Conservation (phyloP, 2,888 invertebrate genomes). For the Lepidocyrtoides sp. region DNA sequence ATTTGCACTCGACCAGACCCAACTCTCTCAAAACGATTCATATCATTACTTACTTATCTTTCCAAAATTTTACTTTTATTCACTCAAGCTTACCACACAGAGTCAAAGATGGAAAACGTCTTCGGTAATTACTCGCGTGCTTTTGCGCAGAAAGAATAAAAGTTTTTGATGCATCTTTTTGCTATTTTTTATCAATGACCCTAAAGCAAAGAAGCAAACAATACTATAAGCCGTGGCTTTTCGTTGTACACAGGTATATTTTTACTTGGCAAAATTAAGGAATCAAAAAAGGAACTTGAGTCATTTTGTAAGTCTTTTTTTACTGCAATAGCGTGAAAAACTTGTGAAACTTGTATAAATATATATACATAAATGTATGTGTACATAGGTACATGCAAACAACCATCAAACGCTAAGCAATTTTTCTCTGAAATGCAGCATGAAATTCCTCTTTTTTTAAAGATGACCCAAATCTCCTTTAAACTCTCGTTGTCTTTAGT, state of each 20-base stretch:
- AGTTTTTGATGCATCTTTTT: constrained; percentile 20
- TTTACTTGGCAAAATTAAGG: constrained; percentile 35
- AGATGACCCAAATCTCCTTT: constrained; percentile 70
- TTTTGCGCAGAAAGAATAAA: not conserved
- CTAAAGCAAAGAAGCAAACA: constrained; percentile 9
- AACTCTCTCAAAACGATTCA: not conserved
- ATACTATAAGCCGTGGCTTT: too few species aligned
- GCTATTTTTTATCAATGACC: constrained; percentile 60
- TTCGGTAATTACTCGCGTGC: not conserved
- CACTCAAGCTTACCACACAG: not conserved
- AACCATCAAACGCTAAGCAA: not conserved
- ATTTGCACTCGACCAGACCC: not conserved
- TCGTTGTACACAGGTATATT: not conserved
- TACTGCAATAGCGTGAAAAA: constrained; percentile 22
- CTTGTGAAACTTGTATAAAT: constrained; percentile 12
- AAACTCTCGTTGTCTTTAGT: constrained; percentile 46
- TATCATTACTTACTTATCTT: not conserved
- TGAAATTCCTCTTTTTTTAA: constrained; percentile 49
- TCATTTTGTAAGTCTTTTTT: constrained; percentile 34
- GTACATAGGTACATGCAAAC: not conserved
- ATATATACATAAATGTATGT: not conserved
- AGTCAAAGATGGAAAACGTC: constrained; percentile 31
- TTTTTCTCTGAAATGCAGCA: constrained; percentile 69
- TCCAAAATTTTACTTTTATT: not conserved
- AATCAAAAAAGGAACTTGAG: constrained; percentile 26